phyloP scores from a whole-genome alignment of 2,797 vertebrate genomes.

The Prunella strophiata region DNA sequence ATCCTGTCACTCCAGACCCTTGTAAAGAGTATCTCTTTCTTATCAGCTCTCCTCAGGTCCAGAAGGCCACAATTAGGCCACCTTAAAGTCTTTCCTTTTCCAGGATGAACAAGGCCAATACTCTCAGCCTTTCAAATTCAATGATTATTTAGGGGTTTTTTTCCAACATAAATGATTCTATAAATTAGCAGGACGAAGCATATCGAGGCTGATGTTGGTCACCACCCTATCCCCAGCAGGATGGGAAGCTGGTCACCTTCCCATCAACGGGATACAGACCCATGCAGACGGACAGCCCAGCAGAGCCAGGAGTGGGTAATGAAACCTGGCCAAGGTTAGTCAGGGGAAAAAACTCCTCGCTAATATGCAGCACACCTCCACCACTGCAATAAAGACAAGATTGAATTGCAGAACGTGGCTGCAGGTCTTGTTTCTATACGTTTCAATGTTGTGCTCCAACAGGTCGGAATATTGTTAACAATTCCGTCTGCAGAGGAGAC shows the following conservation, averaged over 20 bases:
- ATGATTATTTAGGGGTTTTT: background rate
- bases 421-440: slow-evolving; percentile 72
- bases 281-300: background rate
- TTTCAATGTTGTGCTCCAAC: slow-evolving; percentile 76
- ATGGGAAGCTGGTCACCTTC: background rate
- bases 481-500: slow-evolving; percentile 66
- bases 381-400: slow-evolving; percentile 61
- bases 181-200: background rate
- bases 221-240: background rate
- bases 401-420: slow-evolving; percentile 75
- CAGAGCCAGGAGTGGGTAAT: background rate
- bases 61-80: background rate
- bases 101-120: background rate
- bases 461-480: slow-evolving; percentile 77
- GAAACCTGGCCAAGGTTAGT: slow-evolving; percentile 57
- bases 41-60: background rate
- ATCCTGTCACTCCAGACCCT: background rate
- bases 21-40: background rate
- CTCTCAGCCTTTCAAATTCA: accelerated
- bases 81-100: background rate
- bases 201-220: background rate
- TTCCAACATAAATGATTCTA: background rate
- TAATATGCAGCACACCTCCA: slow-evolving; percentile 63
- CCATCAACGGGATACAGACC: accelerated
- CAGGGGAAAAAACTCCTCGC: slow-evolving; percentile 15